Conservation (phyloP, 53 echinoderm and acorn worm genomes). For the Henricia sp. region DNA sequence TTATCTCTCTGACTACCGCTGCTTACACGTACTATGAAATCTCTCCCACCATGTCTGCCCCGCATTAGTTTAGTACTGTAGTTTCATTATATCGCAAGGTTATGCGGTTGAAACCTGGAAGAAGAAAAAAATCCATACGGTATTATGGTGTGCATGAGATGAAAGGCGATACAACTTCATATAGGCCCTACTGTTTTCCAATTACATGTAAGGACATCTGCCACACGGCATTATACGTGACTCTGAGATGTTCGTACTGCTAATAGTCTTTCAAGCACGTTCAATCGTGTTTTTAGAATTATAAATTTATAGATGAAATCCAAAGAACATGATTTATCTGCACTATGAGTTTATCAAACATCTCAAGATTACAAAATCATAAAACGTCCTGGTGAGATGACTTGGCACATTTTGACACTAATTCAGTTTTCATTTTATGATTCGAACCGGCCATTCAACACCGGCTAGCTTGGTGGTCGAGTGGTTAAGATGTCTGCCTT, state of each 20-base stretch:
- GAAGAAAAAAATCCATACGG: background rate
- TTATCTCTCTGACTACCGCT: background rate
- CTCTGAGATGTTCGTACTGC: background rate
- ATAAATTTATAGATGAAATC: too few species aligned
- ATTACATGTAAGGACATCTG: background rate
- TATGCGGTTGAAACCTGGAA: background rate
- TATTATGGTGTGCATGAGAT: background rate
- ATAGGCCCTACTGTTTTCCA: background rate
- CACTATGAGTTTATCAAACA: too few species aligned
- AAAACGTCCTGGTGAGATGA: too few species aligned
- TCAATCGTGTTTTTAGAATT: too few species aligned
- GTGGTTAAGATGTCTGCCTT: too few species aligned
- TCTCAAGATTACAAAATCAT: too few species aligned
- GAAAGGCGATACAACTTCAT: background rate
- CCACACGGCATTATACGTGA: background rate
- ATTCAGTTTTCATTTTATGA: too few species aligned
- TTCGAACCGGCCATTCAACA: too few species aligned
- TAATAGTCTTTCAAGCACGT: background rate
- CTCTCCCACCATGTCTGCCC: background rate
- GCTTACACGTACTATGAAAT: background rate
- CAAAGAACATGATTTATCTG: too few species aligned
- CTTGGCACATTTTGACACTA: too few species aligned
- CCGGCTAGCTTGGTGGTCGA: too few species aligned
- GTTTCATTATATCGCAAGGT: conserved; percentile 8
- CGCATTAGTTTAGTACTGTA: background rate